Base-by-base conservation (phyloP, 2,888 invertebrate genomes). In the Melikaiella ostensackeni region DNA sequence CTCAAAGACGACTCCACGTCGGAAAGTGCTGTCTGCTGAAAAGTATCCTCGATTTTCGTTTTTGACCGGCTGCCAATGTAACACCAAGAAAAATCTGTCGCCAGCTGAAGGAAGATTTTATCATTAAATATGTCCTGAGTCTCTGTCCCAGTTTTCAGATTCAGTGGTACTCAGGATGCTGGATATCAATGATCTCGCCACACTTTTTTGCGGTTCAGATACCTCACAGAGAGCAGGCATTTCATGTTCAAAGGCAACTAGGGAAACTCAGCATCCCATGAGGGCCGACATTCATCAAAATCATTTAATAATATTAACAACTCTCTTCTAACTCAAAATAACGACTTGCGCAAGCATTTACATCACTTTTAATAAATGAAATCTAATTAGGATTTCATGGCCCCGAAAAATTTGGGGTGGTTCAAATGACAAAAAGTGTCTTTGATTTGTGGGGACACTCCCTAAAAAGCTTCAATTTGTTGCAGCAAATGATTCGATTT, bases 161-260 rank as follows among this genome's bases (percentile, higher is more conserved):
- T 38, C 46, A 46, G 77, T 30, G 46, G 19, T 13, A 27, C 61
- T 81, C 77, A 80, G 77, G 79, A 81, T 82, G 79, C 78, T 77
- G 75, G 82, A 77, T 82, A 83, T 84, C 82, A 83, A 83, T 85
- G 81, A 82, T 79, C 79, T 77, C 73, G n/a, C 64, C 59, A 33
- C 75, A 73, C 61, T 74, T 21, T 30, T 38, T 57, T 73, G 50
- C 64, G 64, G 35, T 75, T 78, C 64, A 19, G 61, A 77, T 66
- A 24, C 19, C 24, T 50, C 24, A 16, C 1, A 66, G 27, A 66
- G 27, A 66, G 64, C 64, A 8, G 46, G 42, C 24, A 46, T 42
- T 66, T 66, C 42, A 13, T 38, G 2, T 30, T 66, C 46, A 66
- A 42, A 66, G 42, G 38, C n/a, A 50, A 16, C 42, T 13, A 13